Evolutionary conservation across 2,113 vertebrate species (phyloP), one percentile per base, ranked within the genome.

Genomic region (Riparia riparia): DNA sequence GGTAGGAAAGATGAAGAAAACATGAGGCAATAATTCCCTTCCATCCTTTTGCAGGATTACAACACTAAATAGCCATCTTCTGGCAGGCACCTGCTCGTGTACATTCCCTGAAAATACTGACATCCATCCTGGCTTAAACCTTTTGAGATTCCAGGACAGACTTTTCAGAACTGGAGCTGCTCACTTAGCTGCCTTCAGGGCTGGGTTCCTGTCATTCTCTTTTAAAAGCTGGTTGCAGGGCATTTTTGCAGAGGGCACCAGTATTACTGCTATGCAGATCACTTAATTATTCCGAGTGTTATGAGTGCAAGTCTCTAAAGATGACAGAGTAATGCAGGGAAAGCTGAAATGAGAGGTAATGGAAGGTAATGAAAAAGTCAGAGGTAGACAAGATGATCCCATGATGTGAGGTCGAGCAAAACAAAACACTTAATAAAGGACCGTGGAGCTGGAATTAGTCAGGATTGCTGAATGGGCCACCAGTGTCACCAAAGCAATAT

Each of bases 361-460:
- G 96, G 96, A 97, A 96, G 79, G 91, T 97, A 97, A 96, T 97
- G 94, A 96, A 96, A 97, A 95, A 97, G 95, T 96, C 96, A 95
- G 96, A 78, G 37, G 70, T 91, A 96, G 93, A 96, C 95, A 93
- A 95, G 93, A 89, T 94, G 94, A 95, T 84, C 79, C 84, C 57
- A 31, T 85, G 92, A 95, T 93, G 91, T 22, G 80, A 97, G 96
- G 90, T 95, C 94, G 95, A 95, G 92, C 86, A 96, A 97, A 96
- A 96, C 91, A 96, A 96, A 97, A 90, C 92, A 93, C 95, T 96
- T 96, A 90, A 97, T 95, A 91, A 92, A 91, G 96, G 81, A 63
- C 64, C 57, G 51, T 77, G 81, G 91, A 82, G 78, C 76, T 95
- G 91, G 91, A 97, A 97, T 97, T 93, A 89, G 53, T 22, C 77